These are phyloP conservation scores for Drosophila maculinotata DNA, from an alignment of 2,888 invertebrate species.

Conservation along the genomic window DNA sequence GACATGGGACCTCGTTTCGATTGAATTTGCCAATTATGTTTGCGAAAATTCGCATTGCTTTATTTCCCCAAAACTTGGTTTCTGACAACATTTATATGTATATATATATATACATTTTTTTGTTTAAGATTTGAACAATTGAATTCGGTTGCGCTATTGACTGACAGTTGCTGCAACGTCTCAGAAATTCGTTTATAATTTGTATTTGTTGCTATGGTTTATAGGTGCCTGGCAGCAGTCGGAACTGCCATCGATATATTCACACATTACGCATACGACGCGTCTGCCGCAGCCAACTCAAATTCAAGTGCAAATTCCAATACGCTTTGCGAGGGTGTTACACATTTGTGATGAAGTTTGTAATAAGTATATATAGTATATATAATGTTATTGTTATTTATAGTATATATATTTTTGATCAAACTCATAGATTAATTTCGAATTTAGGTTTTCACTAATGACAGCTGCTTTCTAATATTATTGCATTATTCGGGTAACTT, in stretches of 20 bases:
- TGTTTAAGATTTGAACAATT: neutral
- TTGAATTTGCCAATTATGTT: neutral
- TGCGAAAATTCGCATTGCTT: too few species aligned
- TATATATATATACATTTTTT: too few species aligned
- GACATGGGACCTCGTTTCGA: neutral
- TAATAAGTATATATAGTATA: neutral
- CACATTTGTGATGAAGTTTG: neutral
- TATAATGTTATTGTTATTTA: too few species aligned
- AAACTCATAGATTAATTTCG: too few species aligned
- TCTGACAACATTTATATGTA: neutral
- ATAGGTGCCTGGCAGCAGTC: neutral
- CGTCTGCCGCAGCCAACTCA: neutral
- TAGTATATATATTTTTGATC: too few species aligned
- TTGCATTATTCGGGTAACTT: too few species aligned
- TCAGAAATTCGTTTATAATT: neutral
- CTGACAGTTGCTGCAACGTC: neutral
- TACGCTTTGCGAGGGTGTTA: neutral
- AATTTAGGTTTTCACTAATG: too few species aligned
- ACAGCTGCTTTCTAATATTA: too few species aligned
- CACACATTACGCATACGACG: slow-evolving; percentile 26
- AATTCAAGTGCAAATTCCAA: neutral
- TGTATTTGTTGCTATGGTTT: neutral
- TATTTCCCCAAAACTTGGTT: neutral
- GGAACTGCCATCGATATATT: neutral
- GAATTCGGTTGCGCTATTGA: neutral